phyloP scores from a whole-genome alignment of 2,113 vertebrate genomes.

The Ascaphus truei region DNA sequence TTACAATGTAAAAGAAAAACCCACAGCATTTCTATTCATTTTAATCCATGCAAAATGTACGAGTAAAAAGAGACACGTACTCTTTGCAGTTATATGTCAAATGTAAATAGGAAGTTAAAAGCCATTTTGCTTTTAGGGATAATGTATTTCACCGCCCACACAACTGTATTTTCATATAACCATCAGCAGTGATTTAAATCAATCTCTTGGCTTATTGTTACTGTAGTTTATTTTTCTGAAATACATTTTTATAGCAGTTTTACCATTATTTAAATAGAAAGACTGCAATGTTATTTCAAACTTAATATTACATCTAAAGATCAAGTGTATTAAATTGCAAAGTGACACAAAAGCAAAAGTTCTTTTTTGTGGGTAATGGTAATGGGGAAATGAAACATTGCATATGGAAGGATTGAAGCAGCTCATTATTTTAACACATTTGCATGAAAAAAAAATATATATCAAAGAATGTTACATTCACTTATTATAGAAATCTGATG shows the following conservation, averaged over 20 bases:
- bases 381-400: too few species aligned
- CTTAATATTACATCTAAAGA: too few species aligned
- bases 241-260: not conserved
- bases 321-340: too few species aligned
- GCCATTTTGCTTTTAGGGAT: conserved; percentile 35
- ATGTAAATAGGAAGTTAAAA: conserved; percentile 35
- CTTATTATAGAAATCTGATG: too few species aligned
- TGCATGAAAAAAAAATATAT: too few species aligned
- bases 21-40: conserved; percentile 4
- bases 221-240: conserved; percentile 4
- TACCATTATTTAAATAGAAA: conserved; percentile 5
- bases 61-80: too few species aligned
- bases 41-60: conserved; percentile 7
- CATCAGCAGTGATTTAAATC: conserved; percentile 21
- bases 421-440: too few species aligned
- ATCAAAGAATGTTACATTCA: too few species aligned
- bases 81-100: conserved; percentile 24
- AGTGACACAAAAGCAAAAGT: too few species aligned
- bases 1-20: conserved; percentile 14
- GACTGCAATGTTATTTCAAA: too few species aligned
- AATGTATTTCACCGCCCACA: conserved; percentile 28
- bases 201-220: conserved; percentile 29
- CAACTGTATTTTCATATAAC: conserved; percentile 26
- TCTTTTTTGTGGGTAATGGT: too few species aligned
- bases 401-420: too few species aligned